phyloP scores from a whole-genome alignment of 2,797 vertebrate genomes.

The Liparis tanakae region DNA sequence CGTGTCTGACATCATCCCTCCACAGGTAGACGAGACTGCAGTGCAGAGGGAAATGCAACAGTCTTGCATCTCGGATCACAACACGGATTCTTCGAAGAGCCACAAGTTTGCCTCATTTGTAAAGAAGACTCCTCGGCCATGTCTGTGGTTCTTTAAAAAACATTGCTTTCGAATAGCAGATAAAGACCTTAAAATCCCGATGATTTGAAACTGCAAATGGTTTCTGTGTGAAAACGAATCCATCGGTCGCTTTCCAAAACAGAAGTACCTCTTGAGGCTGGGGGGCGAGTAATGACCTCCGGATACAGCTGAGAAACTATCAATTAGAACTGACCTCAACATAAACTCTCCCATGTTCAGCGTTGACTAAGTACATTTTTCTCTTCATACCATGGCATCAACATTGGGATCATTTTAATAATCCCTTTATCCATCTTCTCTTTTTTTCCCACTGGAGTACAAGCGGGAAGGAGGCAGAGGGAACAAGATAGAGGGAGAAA shows the following conservation, averaged over 20 bases:
- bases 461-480: slow-evolving; percentile 22
- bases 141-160: neutral
- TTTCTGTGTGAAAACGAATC: neutral
- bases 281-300: neutral
- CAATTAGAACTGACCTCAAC: slow-evolving; percentile 31
- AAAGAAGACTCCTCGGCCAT: neutral
- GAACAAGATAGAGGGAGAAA: slow-evolving; percentile 36
- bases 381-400: slow-evolving; percentile 19
- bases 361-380: slow-evolving; percentile 26
- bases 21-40: neutral
- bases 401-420: slow-evolving; percentile 30
- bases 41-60: neutral
- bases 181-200: neutral
- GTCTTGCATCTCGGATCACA: neutral
- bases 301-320: slow-evolving; percentile 16
- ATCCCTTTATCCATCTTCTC: slow-evolving; percentile 28
- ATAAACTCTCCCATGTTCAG: slow-evolving; percentile 27
- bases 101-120: neutral
- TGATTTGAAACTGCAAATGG: neutral
- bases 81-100: neutral
- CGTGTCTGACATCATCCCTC: neutral
- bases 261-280: slow-evolving; percentile 9
- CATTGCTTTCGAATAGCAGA: neutral
- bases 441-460: slow-evolving; percentile 16
- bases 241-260: slow-evolving; percentile 18